phyloP scores from a whole-genome alignment of 2,888 invertebrate species.

The Pseudoips prasinana region DNA sequence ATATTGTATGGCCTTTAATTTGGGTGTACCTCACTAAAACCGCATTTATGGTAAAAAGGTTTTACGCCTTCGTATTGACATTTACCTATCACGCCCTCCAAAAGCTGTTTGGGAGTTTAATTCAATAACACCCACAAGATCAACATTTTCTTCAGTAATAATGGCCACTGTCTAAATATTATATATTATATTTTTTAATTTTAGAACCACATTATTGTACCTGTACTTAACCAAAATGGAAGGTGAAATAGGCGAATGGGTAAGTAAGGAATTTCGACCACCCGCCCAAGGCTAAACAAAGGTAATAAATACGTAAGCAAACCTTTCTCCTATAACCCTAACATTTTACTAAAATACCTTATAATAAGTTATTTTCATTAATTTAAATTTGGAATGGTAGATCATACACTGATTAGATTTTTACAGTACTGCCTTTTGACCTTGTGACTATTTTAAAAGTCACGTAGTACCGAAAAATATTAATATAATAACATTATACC shows the following conservation, averaged over 20 bases:
- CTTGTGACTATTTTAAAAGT: slow-evolving; percentile 25
- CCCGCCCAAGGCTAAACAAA: slow-evolving; percentile 18
- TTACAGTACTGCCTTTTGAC: slow-evolving; percentile 25
- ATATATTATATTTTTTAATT: too few relatives aligned
- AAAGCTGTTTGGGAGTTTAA: too few relatives aligned
- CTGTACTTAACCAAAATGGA: too few relatives aligned
- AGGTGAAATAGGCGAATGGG: slow-evolving; percentile 21
- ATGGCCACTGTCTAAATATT: too few relatives aligned
- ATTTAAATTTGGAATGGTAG: slow-evolving; percentile 19
- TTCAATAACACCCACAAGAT: too few relatives aligned
- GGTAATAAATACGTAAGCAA: slow-evolving; percentile 21
- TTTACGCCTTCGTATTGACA: too few relatives aligned
- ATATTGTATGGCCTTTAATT: too few relatives aligned
- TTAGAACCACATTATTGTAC: too few relatives aligned
- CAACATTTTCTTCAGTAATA: too few relatives aligned
- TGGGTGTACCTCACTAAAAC: too few relatives aligned
- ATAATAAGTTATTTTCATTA: slow-evolving; percentile 18
- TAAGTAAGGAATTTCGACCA: slow-evolving; percentile 38
- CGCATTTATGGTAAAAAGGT: too few relatives aligned
- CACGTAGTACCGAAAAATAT: slow-evolving; percentile 32
- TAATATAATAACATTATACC: slow-evolving; percentile 20
- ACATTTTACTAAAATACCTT: slow-evolving; percentile 25
- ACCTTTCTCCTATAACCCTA: slow-evolving; percentile 17
- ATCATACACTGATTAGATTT: slow-evolving; percentile 31
- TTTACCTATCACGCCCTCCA: too few relatives aligned